Conservation (phyloP, 2,113 vertebrate genomes). For the Chrysemys picta region DNA sequence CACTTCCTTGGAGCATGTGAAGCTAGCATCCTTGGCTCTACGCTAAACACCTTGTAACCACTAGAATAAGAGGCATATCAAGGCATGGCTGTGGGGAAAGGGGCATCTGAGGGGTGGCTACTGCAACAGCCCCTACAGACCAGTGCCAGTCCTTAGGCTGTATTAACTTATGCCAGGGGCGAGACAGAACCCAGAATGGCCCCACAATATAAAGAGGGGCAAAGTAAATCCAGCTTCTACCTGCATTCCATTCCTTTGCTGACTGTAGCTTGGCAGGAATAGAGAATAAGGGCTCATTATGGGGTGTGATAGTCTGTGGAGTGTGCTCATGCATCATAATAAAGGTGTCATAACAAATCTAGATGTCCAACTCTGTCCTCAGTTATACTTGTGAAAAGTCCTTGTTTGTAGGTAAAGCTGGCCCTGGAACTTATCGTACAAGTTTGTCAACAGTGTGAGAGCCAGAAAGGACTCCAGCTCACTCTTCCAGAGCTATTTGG, state of each 20-base stretch:
- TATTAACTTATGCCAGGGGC: not conserved
- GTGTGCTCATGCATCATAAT: not conserved
- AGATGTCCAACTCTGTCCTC: not conserved
- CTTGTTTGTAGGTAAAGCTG: not conserved
- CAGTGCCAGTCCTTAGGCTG: not conserved
- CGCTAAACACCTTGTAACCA: not conserved
- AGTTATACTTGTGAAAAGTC: not conserved
- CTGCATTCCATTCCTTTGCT: not conserved
- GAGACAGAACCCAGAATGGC: not conserved
- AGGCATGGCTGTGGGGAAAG: not conserved
- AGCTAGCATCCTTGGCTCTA: not conserved
- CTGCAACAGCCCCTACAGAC: not conserved
- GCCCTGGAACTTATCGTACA: not conserved
- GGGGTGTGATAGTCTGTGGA: not conserved
- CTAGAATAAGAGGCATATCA: not conserved
- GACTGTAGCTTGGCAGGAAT: not conserved
- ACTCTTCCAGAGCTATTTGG: not conserved
- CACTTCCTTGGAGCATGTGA: not conserved
- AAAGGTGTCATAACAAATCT: not conserved
- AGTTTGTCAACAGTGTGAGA: not conserved
- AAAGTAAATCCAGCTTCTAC: not conserved
- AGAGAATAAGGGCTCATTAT: not conserved
- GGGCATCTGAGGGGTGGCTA: not conserved
- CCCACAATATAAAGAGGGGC: not conserved
- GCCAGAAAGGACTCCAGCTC: not conserved